phyloP scores from a whole-genome alignment of 2,797 vertebrate species.

The Ambastaia sidthimunki region DNA sequence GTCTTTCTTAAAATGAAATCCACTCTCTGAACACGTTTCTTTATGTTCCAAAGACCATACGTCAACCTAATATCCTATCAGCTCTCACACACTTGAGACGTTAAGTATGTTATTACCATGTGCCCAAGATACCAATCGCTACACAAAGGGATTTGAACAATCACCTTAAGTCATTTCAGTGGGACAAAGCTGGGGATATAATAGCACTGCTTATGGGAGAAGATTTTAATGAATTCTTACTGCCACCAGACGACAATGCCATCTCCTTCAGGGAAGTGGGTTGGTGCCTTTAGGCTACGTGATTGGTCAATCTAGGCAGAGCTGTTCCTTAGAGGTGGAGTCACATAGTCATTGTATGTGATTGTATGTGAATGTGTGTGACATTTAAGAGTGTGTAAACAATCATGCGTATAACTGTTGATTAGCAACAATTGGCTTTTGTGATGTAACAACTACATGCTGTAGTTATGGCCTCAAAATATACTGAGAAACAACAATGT shows the following conservation, averaged over 20 bases:
- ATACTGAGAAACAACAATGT: too few species aligned
- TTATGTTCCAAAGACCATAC: conserved; percentile 19
- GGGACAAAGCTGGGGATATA: conserved; percentile 45
- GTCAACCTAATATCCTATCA: conserved; percentile 14
- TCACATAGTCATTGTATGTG: conserved; percentile 9
- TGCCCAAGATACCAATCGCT: not conserved
- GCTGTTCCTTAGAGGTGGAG: not conserved
- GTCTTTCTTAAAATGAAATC: not conserved
- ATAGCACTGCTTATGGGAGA: conserved; percentile 24
- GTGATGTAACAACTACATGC: too few species aligned
- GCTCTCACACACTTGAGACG: not conserved
- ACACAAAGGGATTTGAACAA: conserved; percentile 29
- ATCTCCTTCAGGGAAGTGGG: conserved; percentile 33
- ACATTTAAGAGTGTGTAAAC: not conserved
- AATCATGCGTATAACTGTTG: too few species aligned
- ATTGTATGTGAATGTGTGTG: not conserved
- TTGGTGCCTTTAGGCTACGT: not conserved
- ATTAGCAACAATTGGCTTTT: too few species aligned
- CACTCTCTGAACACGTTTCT: conserved; percentile 22
- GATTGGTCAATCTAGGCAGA: conserved; percentile 39
- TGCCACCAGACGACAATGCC: conserved; percentile 30
- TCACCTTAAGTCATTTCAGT: conserved; percentile 13
- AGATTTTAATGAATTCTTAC: conserved; percentile 56
- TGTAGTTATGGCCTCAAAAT: too few species aligned
- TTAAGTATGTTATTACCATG: conserved; percentile 22